A percentile compares a stretch with the other conserved stretches of the same genome.
Conservation (phyloP, 2,113 vertebrate species). For the Polyodon spathula region DNA sequence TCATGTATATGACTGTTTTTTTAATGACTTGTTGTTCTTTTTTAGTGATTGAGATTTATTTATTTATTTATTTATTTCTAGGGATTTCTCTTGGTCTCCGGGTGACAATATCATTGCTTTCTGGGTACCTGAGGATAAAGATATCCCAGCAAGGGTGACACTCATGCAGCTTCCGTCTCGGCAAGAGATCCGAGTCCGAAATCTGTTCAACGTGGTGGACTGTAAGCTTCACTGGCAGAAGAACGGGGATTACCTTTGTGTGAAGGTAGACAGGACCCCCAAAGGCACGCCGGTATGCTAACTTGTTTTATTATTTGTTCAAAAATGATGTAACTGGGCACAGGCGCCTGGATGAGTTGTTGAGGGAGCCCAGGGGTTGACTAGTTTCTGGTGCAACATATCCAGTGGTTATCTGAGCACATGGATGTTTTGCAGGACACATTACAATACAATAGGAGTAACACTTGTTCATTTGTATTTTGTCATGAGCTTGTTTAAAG, state of each 20-base stretch:
- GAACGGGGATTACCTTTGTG: conserved; percentile 91
- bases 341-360: too few species aligned
- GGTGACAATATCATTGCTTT: conserved; percentile 96
- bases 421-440: too few species aligned
- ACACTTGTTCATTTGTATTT: too few species aligned
- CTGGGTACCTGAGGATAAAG: conserved; percentile 97
- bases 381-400: too few species aligned
- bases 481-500: too few species aligned
- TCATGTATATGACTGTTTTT: neutral
- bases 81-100: conserved; percentile 97
- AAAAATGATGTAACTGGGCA: too few species aligned
- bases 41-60: neutral
- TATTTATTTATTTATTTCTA: conserved; percentile 31
- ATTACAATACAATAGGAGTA: too few species aligned
- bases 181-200: conserved; percentile 89
- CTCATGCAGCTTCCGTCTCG: conserved; percentile 92
- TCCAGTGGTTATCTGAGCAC: too few species aligned
- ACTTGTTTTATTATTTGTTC: neutral
- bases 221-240: conserved; percentile 98
- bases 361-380: too few species aligned
- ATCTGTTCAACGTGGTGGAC: conserved; percentile 93
- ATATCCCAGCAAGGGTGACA: conserved; percentile 93
- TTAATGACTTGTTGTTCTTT: neutral
- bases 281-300: conserved; percentile 81
- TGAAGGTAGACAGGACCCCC: conserved; percentile 92